These are phyloP conservation scores for Hippoglossus hippoglossus DNA, from an alignment of 2,797 vertebrate species.

Conservation along the genomic window DNA sequence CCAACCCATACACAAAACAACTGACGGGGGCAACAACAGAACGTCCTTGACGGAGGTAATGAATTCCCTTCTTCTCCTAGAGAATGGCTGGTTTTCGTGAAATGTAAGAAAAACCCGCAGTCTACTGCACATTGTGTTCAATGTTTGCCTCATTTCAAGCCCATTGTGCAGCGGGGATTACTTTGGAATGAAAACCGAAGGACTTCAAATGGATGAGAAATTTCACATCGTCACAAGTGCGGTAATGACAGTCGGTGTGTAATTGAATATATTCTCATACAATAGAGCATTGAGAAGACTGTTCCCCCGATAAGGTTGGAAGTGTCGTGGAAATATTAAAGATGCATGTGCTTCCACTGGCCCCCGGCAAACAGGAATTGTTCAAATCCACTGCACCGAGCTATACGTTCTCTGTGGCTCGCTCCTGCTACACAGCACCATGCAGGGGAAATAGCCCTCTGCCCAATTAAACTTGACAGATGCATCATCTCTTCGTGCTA, in stretches of 20 bases:
- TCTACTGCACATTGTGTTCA: too few relatives aligned
- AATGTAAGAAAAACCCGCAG: too few relatives aligned
- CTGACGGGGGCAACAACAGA: too few relatives aligned
- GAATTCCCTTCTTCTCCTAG: too few relatives aligned
- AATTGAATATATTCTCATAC: background rate
- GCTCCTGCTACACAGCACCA: background rate
- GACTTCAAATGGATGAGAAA: background rate
- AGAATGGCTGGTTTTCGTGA: too few relatives aligned
- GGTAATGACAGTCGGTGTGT: background rate
- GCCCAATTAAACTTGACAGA: constrained; percentile 1
- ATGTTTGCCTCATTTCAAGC: background rate
- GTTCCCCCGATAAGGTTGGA: background rate
- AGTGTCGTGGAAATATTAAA: background rate
- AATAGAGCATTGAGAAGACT: background rate
- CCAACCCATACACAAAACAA: too few relatives aligned
- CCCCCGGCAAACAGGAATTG: background rate
- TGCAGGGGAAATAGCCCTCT: background rate
- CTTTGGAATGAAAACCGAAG: constrained; percentile 16
- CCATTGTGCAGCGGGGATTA: background rate
- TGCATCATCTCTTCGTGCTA: background rate
- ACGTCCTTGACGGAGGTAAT: too few relatives aligned
- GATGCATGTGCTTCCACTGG: background rate
- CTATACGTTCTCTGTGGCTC: background rate
- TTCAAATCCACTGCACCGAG: background rate
- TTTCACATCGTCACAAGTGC: background rate